Base-by-base conservation (phyloP, 2,113 vertebrate species). In the Mobula birostris region DNA sequence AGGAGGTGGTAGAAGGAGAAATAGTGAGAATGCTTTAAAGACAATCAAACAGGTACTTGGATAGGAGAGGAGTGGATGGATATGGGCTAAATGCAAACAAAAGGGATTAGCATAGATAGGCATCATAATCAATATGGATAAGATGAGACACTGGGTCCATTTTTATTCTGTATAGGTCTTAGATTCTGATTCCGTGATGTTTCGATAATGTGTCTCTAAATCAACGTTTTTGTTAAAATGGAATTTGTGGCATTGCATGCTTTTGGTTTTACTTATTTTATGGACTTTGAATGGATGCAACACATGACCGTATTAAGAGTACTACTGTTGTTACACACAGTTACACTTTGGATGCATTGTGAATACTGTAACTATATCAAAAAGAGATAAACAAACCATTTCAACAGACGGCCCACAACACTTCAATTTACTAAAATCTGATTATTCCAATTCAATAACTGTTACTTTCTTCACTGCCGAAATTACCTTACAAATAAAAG, bases 341-440 rank as follows among this genome's bases (percentile, higher is more conserved):
- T 90, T 90, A 90, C 61, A 66, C 48, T 90, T 66, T 90, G 58
- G 63, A 63, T 90, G 85, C 85, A 90, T 90, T 90, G 48, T 58
- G 82, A 87, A 87, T 61, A 87, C 29, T 27, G 58, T 87, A 91
- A 61, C n/a, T 36, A 68, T 36, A 91, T 91, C n/a, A 91, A 91
- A 36, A 70, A 36, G 66, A 92, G 66, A 70, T 92, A 40, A 70
- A 40, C 21, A 40, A 70, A 70, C 21, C 21, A 93, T 93, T 70
- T 76, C 68, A 40, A 93, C 68, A 93, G 91, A 56, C 76, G 91
- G 91, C 11, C 40, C 36, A 74, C 90, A 74, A 36, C 24, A 29
- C 91, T 74, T 93, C 27, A 32, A 93, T 74, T 74, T 74, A 93
- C 40, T 74, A 76, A 66, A 93, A 93, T 40, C 15, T 74, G 40